These are phyloP conservation scores for Setipinna tenuifilis DNA, from an alignment of 2,797 vertebrate genomes.

Conservation along the genomic window DNA sequence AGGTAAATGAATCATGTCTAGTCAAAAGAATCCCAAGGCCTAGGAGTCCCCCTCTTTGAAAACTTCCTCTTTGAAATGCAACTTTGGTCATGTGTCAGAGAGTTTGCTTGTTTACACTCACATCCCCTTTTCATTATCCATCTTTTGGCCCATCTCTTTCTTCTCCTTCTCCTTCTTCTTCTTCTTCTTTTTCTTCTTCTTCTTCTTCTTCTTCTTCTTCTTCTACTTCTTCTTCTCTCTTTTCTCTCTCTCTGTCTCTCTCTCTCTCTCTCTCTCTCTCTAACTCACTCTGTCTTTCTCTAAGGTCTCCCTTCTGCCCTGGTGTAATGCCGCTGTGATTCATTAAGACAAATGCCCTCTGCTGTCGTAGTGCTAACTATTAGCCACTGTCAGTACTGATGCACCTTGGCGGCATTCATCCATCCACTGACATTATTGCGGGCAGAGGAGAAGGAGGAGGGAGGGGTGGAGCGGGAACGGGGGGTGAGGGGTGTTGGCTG, in stretches of 20 bases:
- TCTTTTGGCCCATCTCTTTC: background rate
- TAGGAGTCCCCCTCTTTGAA: background rate
- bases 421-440: constrained; percentile 45
- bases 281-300: background rate
- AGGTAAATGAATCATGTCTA: background rate
- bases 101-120: constrained; percentile 24
- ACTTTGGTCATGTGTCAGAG: constrained; percentile 13
- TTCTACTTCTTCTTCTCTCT: background rate
- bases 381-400: constrained; percentile 36
- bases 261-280: too few relatives aligned
- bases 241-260: background rate
- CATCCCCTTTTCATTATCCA: constrained; percentile 27
- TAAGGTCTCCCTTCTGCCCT: background rate
- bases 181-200: background rate
- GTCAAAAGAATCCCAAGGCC: background rate
- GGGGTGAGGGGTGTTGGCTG: background rate
- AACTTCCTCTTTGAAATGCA: constrained; percentile 19
- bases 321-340: constrained; percentile 22
- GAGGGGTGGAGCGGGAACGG: too few relatives aligned
- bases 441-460: constrained; percentile 41
- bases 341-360: constrained; percentile 32
- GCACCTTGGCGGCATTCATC: constrained; percentile 39
- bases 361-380: constrained; percentile 11
- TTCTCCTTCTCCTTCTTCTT: background rate
- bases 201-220: constrained; percentile 25